Evolutionary conservation across 2,113 vertebrate genomes (phyloP).

Genomic region (Crotalus horridus): DNA sequence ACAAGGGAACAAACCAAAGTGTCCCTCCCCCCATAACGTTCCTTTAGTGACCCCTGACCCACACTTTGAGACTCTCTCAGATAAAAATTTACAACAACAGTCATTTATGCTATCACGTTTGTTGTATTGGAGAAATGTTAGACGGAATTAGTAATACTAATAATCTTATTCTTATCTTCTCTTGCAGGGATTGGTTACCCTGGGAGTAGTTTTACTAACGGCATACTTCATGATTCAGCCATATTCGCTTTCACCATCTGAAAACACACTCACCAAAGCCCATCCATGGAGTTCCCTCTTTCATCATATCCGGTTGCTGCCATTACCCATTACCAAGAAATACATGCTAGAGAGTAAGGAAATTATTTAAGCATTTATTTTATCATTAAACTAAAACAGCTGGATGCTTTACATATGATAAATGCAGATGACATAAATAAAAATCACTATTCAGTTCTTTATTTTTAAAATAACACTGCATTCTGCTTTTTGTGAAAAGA

Average conservation of each 20-base stretch:
- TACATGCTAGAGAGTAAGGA: constrained; percentile 86
- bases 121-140: neutral
- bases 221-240: constrained; percentile 83
- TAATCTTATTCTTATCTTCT: constrained; percentile 38
- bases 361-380: constrained; percentile 22
- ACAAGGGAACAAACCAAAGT: neutral
- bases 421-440: constrained; percentile 46
- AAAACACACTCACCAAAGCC: constrained; percentile 71
- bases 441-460: neutral
- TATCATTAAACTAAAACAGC: neutral
- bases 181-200: constrained; percentile 75
- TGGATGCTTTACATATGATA: neutral
- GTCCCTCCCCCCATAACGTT: neutral
- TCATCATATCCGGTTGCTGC: constrained; percentile 84
- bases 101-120: neutral
- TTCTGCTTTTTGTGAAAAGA: constrained; percentile 1
- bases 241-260: constrained; percentile 72
- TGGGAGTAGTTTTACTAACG: constrained; percentile 80
- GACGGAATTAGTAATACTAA: neutral
- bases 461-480: neutral
- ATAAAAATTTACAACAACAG: neutral
- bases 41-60: neutral
- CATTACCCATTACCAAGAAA: constrained; percentile 91
- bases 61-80: neutral
- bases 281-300: constrained; percentile 85